phyloP scores from a whole-genome alignment of 2,113 vertebrate genomes.

The Odocoileus virginianus region DNA sequence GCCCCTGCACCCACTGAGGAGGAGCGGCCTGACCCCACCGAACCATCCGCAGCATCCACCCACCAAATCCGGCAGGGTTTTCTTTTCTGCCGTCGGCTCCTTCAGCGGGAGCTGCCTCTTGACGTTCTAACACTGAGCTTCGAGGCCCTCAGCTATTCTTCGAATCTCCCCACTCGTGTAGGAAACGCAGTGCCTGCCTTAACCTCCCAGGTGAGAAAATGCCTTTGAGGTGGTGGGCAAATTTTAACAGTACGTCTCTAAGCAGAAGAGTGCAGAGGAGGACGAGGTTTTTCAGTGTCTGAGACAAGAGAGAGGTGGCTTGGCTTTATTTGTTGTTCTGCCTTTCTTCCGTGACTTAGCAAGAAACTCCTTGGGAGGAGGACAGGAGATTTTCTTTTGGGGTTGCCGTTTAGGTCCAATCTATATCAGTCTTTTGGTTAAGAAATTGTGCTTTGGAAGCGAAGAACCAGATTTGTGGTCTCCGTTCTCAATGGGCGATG shows the following conservation, averaged over 20 bases:
- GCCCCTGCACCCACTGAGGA: background rate
- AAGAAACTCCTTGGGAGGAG: conserved; percentile 64
- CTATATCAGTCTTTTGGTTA: background rate
- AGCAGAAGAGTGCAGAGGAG: background rate
- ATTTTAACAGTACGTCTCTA: background rate
- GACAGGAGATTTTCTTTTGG: conserved; percentile 23
- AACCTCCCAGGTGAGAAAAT: conserved; percentile 54
- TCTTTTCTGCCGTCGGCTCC: background rate
- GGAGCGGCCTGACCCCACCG: conserved; percentile 67
- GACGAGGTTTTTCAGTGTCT: background rate
- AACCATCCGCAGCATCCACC: conserved; percentile 62
- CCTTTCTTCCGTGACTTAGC: conserved; percentile 71
- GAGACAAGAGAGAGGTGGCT: conserved; percentile 21
- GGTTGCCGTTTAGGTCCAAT: background rate
- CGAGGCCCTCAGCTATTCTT: conserved; percentile 25
- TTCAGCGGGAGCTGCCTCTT: conserved; percentile 53
- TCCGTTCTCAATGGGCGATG: conserved; percentile 64
- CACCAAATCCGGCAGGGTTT: conserved; percentile 9
- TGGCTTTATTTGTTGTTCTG: conserved; percentile 55
- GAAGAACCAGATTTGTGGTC: conserved; percentile 53
- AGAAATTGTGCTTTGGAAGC: conserved; percentile 54
- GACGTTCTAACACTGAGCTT: conserved; percentile 31
- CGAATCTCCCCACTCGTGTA: background rate
- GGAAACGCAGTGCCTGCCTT: conserved; percentile 1
- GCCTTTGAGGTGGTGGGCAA: conserved; percentile 13